phyloP scores from a whole-genome alignment of 1,140 invertebrate species.

The Pygmarrhopalites habei region DNA sequence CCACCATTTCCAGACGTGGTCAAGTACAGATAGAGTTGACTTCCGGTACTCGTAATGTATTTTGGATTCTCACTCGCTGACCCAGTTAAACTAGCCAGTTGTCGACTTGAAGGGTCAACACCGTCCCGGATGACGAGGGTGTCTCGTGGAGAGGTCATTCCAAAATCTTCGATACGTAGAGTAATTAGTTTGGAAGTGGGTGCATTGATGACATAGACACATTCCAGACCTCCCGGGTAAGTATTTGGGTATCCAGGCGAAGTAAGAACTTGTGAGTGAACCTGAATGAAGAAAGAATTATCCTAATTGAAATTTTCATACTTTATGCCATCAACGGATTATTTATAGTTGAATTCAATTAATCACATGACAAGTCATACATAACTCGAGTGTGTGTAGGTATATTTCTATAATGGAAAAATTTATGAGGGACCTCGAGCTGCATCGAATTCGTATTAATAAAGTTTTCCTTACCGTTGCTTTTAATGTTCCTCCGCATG shows the following conservation, averaged over 20 bases:
- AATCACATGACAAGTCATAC: too few relatives aligned
- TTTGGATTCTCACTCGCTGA: conserved; percentile 65
- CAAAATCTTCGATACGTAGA: conserved; percentile 75
- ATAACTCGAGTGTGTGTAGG: too few relatives aligned
- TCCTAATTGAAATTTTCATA: too few relatives aligned
- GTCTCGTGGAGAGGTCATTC: conserved; percentile 75
- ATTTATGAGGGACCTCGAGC: too few relatives aligned
- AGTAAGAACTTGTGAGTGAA: conserved; percentile 71
- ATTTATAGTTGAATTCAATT: too few relatives aligned
- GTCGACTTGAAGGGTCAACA: conserved; percentile 69
- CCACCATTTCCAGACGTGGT: conserved; percentile 82
- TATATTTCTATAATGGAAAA: too few relatives aligned
- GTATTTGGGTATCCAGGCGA: conserved; percentile 85
- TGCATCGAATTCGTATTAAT: too few relatives aligned
- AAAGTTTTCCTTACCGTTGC: too few relatives aligned
- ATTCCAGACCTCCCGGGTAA: conserved; percentile 90
- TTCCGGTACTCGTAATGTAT: conserved; percentile 83
- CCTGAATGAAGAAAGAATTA: too few relatives aligned
- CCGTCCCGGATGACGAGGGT: conserved; percentile 85
- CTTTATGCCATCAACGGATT: too few relatives aligned
- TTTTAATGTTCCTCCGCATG: conserved; percentile 72
- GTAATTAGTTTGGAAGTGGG: conserved; percentile 80
- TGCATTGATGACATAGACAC: conserved; percentile 82
- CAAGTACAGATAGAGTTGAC: conserved; percentile 82
- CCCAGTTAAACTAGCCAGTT: conserved; percentile 75